These are phyloP conservation scores for Xenus cinereus DNA, from an alignment of 2,113 vertebrate genomes.

Conservation along the genomic window DNA sequence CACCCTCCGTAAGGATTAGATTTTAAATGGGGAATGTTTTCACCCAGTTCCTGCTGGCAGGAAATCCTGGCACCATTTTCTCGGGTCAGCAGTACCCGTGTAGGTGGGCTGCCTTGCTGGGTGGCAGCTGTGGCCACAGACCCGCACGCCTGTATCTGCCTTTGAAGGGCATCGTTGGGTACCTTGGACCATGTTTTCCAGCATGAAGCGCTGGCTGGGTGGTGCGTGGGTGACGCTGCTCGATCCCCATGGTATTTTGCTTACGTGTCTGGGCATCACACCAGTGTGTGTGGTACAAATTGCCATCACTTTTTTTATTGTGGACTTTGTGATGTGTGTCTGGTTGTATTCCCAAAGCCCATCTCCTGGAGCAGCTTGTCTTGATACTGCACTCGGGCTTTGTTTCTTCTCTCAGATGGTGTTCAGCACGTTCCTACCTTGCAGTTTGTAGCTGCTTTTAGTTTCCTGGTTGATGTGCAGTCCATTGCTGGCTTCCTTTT, in stretches of 20 bases:
- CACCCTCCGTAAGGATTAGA: neutral
- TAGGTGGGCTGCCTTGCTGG: neutral
- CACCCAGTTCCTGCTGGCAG: neutral
- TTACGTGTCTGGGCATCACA: neutral
- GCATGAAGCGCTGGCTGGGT: neutral
- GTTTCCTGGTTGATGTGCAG: neutral
- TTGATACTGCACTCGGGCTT: neutral
- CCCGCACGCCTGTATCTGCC: rapidly evolving
- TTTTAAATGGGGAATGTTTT: neutral
- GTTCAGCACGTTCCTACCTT: neutral
- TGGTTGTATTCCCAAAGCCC: neutral
- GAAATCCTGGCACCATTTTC: neutral
- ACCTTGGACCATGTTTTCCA: rapidly evolving
- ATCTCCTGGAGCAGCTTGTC: neutral
- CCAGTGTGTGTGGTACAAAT: rapidly evolving
- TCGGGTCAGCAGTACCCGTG: rapidly evolving
- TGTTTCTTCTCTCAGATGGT: neutral
- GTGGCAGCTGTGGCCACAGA: too few relatives aligned
- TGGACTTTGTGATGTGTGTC: neutral
- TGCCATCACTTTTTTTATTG: neutral
- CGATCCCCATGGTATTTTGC: neutral
- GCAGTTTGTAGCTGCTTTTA: neutral
- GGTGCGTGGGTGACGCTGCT: neutral
- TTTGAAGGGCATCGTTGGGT: neutral
- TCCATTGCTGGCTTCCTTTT: neutral